These are phyloP conservation scores for Hermaeophaga mercurialis DNA, from an alignment of 2,888 invertebrate species.

Conservation along the genomic window DNA sequence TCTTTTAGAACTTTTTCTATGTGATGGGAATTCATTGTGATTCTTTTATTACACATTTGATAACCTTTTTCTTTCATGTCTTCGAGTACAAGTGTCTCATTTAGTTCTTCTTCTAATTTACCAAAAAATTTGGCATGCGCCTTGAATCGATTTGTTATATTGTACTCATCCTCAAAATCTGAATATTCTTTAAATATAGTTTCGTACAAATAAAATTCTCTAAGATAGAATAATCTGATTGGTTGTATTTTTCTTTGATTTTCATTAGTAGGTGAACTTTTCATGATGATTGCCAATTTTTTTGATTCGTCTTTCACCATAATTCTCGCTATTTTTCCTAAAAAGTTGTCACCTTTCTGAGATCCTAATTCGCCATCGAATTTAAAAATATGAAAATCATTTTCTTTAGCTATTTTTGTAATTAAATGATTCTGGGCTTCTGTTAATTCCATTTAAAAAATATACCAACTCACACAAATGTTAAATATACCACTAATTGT, in stretches of 20 bases:
- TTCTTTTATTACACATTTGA: neutral
- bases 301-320: neutral
- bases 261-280: neutral
- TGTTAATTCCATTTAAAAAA: neutral
- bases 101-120: neutral
- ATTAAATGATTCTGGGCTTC: neutral
- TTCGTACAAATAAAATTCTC: conserved; percentile 46
- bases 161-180: conserved; percentile 35
- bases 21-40: conserved; percentile 34
- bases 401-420: conserved; percentile 13
- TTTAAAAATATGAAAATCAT: conserved; percentile 3
- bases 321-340: neutral
- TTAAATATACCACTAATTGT: too few relatives aligned
- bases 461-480: too few relatives aligned
- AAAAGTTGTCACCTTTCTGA: conserved; percentile 14
- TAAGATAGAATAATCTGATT: neutral
- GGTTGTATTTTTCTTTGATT: neutral
- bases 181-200: conserved; percentile 41
- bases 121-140: neutral
- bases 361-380: neutral
- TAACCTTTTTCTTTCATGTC: neutral
- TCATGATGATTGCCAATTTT: neutral
- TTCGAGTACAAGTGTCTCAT: neutral
- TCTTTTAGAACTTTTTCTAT: conserved; percentile 43
- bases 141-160: neutral